Base-by-base conservation (phyloP, 2,113 vertebrate genomes). In the Caracal caracal region DNA sequence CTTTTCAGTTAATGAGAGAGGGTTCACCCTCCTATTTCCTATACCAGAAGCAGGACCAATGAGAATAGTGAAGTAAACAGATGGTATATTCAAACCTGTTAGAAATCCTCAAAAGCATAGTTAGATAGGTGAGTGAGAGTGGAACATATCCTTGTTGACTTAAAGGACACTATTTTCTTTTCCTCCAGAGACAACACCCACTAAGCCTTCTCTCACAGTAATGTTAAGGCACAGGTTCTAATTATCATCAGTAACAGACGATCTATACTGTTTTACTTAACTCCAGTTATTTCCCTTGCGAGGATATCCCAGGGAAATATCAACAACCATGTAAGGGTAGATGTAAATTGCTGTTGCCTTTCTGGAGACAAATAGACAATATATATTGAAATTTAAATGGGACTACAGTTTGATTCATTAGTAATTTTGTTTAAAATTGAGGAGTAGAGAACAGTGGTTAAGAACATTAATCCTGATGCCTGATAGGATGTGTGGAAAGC, bases 261-360 rank as follows among this genome's bases (percentile, higher is more conserved):
- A 43, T 88, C 51, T 79, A 3, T 94, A 73, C 65, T 84, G 16
- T 88, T 94, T 95, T 49, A 65, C 47, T 92, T 88, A 91, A 95
- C 84, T 53, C 61, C 53, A 84, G 11, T 93, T 71, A 24, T 53
- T 89, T 26, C 30, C 20, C 3, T 79, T 88, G n/a, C 35, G 73
- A 78, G 22, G 30, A 79, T 73, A 88, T 59, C 43, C 70, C 70
- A 88, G 19, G 68, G 16, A 94, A 93, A 79, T 88, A 93, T 24
- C 68, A 71, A 49, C 61, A 70, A 88, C 90, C 71, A 83, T 63
- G 33, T 63, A 51, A 26, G 68, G 84, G 47, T 66, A 56, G 80
- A 65, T 84, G 12, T 83, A 78, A 88, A 83, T 65, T 76, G 11
- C 10, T 84, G 5, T 56, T 59, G 61, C 43, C 15, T 73, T 94